A percentile compares a stretch with the other conserved stretches of the same genome.
Conservation (phyloP, 2,797 vertebrate species). For the Anguilla megastoma region DNA sequence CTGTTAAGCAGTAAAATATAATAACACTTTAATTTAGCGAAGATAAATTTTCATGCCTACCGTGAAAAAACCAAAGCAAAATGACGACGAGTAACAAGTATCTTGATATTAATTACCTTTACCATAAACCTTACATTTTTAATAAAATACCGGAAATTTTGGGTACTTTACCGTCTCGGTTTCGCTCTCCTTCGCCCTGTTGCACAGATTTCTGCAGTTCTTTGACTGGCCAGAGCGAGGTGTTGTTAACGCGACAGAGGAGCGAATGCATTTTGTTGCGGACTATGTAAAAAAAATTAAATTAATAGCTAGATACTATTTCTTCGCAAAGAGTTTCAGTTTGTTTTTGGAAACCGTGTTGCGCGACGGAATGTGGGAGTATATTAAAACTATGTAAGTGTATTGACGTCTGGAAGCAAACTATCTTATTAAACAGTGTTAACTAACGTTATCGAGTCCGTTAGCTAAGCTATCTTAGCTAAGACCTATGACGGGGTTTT, state of each 20-base stretch:
- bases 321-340: not conserved
- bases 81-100: not conserved
- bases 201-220: conserved; percentile 42
- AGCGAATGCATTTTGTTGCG: conserved; percentile 63
- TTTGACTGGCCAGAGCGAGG: conserved; percentile 45
- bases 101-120: not conserved
- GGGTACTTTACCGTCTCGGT: not conserved
- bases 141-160: not conserved
- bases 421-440: not conserved
- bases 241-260: conserved; percentile 58
- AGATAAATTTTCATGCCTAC: not conserved
- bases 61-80: not conserved
- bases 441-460: not conserved
- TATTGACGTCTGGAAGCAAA: not conserved
- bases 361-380: not conserved
- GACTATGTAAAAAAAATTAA: conserved; percentile 62
- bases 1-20: not conserved
- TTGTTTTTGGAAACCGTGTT: not conserved
- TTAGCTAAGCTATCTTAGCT: not conserved
- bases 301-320: not conserved
- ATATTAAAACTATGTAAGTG: not conserved
- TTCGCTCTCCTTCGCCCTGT: conserved; percentile 22
- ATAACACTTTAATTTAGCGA: not conserved
- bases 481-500: not conserved
- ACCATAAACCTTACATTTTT: not conserved